phyloP scores from a whole-genome alignment of 2,888 invertebrate genomes.

The Incurvaria masculella region DNA sequence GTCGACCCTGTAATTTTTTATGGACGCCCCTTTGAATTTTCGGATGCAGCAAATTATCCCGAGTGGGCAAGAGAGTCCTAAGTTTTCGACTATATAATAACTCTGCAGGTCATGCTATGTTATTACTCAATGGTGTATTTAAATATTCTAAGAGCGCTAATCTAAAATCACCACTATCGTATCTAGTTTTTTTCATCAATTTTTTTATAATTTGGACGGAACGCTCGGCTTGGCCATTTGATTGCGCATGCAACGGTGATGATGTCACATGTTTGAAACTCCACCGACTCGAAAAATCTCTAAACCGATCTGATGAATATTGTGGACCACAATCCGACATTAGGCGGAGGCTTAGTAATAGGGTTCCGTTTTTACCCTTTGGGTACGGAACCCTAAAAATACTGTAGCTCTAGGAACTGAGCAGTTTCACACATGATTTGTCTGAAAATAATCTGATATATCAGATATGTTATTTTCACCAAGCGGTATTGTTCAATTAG shows the following conservation, averaged over 20 bases:
- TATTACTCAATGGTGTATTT: background rate
- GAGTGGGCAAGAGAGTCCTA: conserved; percentile 2
- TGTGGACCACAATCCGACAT: no score
- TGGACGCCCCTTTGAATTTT: background rate
- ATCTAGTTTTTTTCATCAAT: conserved; percentile 2
- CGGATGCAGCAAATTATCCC: background rate
- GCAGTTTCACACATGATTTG: no score
- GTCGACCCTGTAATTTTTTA: background rate
- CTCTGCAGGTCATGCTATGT: conserved; percentile 3
- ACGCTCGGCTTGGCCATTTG: conserved; percentile 10
- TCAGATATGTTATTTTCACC: no score
- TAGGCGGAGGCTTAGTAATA: no score
- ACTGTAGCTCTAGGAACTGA: no score
- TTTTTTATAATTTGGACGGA: conserved; percentile 2
- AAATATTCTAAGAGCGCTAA: conserved; percentile 2
- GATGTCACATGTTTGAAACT: no score
- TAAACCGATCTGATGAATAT: no score
- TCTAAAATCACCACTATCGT: conserved; percentile 1
- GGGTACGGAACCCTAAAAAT: no score
- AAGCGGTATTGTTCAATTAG: no score
- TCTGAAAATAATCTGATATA: no score
- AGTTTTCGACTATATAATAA: conserved; percentile 1
- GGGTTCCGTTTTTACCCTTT: no score
- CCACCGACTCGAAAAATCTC: no score
- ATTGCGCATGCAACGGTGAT: conserved; percentile 14